Percentiles rank a stretch among this genome's conserved stretches.
Evolutionary conservation across 2,888 invertebrate genomes (phyloP).

Genomic region (Erebia palarica): DNA sequence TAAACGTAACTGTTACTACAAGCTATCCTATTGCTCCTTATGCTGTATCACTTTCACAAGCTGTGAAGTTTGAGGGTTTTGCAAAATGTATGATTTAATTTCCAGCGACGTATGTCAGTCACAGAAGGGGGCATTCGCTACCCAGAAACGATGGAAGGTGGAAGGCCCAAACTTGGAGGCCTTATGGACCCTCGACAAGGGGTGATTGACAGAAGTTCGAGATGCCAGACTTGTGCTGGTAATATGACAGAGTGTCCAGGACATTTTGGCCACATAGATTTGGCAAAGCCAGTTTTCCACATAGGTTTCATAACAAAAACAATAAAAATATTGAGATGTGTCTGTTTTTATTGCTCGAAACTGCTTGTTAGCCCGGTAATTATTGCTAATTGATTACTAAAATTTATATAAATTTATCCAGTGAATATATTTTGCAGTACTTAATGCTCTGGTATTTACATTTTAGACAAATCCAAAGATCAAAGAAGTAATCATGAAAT

Average conservation of each 20-base stretch:
- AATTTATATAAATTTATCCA: neutral
- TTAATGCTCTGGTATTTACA: slow-evolving; percentile 22
- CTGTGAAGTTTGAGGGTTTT: neutral
- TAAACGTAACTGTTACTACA: neutral
- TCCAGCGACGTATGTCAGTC: slow-evolving; percentile 97
- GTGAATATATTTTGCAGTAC: neutral
- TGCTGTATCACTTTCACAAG: neutral
- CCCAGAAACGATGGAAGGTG: slow-evolving; percentile 99
- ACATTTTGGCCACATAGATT: slow-evolving; percentile 99
- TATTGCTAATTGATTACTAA: slow-evolving; percentile 44
- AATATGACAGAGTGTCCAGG: slow-evolving; percentile 99
- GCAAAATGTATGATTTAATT: slow-evolving; percentile 42
- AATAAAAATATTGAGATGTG: slow-evolving; percentile 98
- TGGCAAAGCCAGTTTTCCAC: slow-evolving; percentile 99
- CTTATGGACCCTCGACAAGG: slow-evolving; percentile 99
- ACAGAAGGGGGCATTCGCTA: slow-evolving; percentile 98
- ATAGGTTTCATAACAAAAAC: slow-evolving; percentile 98
- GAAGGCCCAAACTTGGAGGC: slow-evolving; percentile 98
- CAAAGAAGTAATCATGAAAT: slow-evolving; percentile 96
- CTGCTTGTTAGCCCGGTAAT: slow-evolving; percentile 96
- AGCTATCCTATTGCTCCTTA: neutral
- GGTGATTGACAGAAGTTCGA: slow-evolving; percentile 95
- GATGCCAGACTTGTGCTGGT: slow-evolving; percentile 98
- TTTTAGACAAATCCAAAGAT: slow-evolving; percentile 94
- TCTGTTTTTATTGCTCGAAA: slow-evolving; percentile 99